A percentile compares a stretch with the other conserved stretches of the same genome.
These are phyloP conservation scores for Synergus umbraculus DNA, from an alignment of 2,888 invertebrate genomes.

Conservation along the genomic window DNA sequence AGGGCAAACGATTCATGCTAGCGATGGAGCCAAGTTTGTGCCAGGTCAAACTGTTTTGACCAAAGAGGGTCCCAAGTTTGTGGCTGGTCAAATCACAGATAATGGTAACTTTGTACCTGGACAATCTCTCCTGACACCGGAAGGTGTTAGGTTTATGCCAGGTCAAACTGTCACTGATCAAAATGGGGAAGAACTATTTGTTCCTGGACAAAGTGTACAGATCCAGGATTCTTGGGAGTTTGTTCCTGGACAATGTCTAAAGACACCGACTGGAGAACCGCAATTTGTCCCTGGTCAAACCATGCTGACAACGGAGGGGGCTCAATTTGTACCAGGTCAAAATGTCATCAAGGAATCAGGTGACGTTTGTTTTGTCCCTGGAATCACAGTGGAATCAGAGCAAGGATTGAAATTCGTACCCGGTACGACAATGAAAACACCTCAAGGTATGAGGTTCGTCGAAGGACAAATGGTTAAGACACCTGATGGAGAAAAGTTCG, in stretches of 20 bases:
- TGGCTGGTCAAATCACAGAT: constrained; percentile 80
- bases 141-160: constrained; percentile 80
- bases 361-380: constrained; percentile 81
- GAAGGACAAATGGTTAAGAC: constrained; percentile 83
- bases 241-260: constrained; percentile 82
- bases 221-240: constrained; percentile 81
- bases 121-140: constrained; percentile 70
- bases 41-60: constrained; percentile 83
- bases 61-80: constrained; percentile 82
- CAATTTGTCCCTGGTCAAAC: constrained; percentile 84
- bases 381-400: constrained; percentile 78
- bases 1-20: constrained; percentile 82
- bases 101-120: constrained; percentile 76
- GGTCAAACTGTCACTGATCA: constrained; percentile 82
- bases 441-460: constrained; percentile 82
- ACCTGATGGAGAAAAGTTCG: constrained; percentile 81
- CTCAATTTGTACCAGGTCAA: constrained; percentile 84
- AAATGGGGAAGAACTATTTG: constrained; percentile 81
- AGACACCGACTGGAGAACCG: constrained; percentile 79
- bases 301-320: constrained; percentile 81
- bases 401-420: constrained; percentile 80
- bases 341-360: constrained; percentile 79
- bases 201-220: constrained; percentile 82
- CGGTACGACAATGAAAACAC: constrained; percentile 82
- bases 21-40: constrained; percentile 80